Evolutionary conservation across 2,888 invertebrate species (phyloP).

Genomic region (Caenorhabditis sp.): DNA sequence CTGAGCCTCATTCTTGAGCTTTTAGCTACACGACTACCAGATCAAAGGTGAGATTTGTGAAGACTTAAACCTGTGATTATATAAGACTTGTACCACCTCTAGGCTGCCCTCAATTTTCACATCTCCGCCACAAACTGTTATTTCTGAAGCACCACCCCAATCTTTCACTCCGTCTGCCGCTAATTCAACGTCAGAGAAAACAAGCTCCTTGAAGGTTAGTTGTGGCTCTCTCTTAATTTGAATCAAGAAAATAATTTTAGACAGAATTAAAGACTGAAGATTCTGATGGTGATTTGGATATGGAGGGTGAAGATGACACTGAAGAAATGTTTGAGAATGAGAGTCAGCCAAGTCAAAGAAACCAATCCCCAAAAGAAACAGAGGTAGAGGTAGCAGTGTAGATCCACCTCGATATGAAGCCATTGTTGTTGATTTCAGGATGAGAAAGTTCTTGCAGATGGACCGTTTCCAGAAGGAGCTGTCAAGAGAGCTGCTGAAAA

Average conservation of each 20-base stretch:
- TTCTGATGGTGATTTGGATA: conserved; percentile 73
- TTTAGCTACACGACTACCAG: conserved; percentile 74
- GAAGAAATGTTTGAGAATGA: conserved; percentile 68
- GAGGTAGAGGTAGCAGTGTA: conserved; percentile 57
- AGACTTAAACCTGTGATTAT: neutral
- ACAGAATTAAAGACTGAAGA: conserved; percentile 72
- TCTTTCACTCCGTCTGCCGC: conserved; percentile 65
- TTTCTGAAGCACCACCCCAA: conserved; percentile 68
- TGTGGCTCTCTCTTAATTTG: neutral
- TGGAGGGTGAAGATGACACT: conserved; percentile 72
- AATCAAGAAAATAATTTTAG: conserved; percentile 47
- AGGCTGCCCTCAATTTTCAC: conserved; percentile 69
- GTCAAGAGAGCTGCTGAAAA: conserved; percentile 82
- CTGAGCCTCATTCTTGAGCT: conserved; percentile 77
- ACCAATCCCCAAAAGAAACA: conserved; percentile 63
- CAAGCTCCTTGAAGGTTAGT: conserved; percentile 64
- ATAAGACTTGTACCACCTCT: neutral
- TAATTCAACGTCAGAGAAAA: conserved; percentile 67
- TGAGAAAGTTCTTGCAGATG: conserved; percentile 67
- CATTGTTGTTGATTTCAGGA: conserved; percentile 38
- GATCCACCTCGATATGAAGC: neutral
- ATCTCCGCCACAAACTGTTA: conserved; percentile 71
- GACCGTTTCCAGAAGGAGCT: conserved; percentile 81
- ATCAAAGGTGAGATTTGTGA: conserved; percentile 63
- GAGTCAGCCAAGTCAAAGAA: conserved; percentile 62